Evolutionary conservation across 2,113 vertebrate genomes (phyloP), one percentile per base, ranked within the genome.

Genomic region (Hippopotamus amphibius): DNA sequence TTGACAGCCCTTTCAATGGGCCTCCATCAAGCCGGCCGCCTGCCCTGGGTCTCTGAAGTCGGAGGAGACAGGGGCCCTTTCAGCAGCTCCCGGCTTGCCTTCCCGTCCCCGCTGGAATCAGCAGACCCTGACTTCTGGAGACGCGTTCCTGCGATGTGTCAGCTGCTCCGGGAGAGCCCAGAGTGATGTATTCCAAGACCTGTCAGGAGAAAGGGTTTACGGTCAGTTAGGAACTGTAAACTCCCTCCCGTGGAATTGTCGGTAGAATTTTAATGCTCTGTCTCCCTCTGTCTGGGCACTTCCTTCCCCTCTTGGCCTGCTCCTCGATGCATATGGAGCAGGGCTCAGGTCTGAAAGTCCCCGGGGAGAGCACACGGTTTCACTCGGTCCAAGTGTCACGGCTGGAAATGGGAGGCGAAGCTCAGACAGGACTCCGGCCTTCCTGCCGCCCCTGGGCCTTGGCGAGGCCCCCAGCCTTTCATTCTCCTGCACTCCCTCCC

Each of bases 111-210:
- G 0, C 81, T 48, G 95, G 80, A 94, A 46, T 57, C 96, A 77
- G 92, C 88, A 30, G 84, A 90, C 87, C 96, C 84, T 96, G 97
- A 92, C 96, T 95, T 77, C 66, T 41, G 96, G 94, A 79, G 90
- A 79, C 84, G 88, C 82, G 26, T 93, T 65, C 28, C 95, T 96
- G 96, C 9, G 0, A 86, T 94, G 96, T 97, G 97, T 97, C 98
- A 97, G 97, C 96, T 97, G 97, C 95, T 90, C 76, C 0, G n/a
- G 77, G 94, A 97, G 87, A 83, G 68, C 68, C 87, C 6, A 1
- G 74, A 80, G 86, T 94, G 98, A 97, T 93, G 92, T 66, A 77
- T 96, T 96, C 96, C 84, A 72, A 97, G 96, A 92, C 93, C 96
- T 97, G 95, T 97, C 97, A 96, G 87, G 81, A 96, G 95, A 55